phyloP scores from a whole-genome alignment of 1,140 invertebrate species.

The Hormaphis cornu region DNA sequence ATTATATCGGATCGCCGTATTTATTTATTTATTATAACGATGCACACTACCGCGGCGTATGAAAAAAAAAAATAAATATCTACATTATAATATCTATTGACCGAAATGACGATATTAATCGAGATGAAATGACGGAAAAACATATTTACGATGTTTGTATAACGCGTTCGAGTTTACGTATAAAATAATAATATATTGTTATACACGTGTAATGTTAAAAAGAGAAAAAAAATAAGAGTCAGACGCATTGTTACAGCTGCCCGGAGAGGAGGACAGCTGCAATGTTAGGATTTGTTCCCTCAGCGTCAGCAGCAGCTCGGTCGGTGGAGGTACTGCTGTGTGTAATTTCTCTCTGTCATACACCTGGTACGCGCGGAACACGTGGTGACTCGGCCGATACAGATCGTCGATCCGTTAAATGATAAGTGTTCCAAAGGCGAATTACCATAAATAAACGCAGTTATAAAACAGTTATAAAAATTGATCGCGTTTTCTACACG shows the following conservation, averaged over 20 bases:
- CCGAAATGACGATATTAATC: neutral
- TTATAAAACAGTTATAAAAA: neutral
- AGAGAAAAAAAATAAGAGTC: conserved; percentile 26
- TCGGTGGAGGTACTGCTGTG: conserved; percentile 3
- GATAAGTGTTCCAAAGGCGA: neutral
- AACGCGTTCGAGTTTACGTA: too few relatives aligned
- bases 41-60: neutral
- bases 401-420: conserved; percentile 23
- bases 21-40: neutral
- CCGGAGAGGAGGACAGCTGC: conserved; percentile 26
- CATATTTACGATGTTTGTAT: neutral
- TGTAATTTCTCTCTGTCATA: conserved; percentile 28
- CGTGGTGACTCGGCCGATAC: conserved; percentile 25
- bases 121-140: neutral
- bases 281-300: conserved; percentile 30
- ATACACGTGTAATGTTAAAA: neutral
- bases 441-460: too few relatives aligned
- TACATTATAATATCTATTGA: neutral
- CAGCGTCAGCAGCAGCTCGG: conserved; percentile 13
- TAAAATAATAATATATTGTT: too few relatives aligned
- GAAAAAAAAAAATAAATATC: too few relatives aligned
- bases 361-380: conserved; percentile 14
- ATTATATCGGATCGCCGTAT: neutral
- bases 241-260: conserved; percentile 27
- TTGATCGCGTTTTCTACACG: too few relatives aligned